Conservation (phyloP, 2,113 vertebrate genomes). For the Cynoglossus semilaevis region DNA sequence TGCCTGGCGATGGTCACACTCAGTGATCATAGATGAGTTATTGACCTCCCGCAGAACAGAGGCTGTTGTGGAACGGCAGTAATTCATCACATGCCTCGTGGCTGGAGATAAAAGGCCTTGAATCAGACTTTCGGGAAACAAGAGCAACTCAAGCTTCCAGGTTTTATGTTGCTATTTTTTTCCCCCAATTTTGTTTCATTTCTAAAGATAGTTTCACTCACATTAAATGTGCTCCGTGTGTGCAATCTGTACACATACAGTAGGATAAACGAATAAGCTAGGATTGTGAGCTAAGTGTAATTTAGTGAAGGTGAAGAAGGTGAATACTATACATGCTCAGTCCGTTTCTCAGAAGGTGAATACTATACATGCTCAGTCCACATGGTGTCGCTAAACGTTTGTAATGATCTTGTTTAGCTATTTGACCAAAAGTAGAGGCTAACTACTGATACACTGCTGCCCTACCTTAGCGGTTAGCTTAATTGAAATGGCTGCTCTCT, state of each 20-base stretch:
- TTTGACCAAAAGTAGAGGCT: no score
- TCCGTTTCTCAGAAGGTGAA: neutral
- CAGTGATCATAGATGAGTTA: slow-evolving; percentile 73
- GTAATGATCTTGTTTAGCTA: no score
- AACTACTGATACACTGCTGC: no score
- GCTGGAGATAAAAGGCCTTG: slow-evolving; percentile 51
- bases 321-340: neutral
- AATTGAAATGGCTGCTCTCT: no score
- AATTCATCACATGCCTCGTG: slow-evolving; percentile 67
- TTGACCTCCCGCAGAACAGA: slow-evolving; percentile 68
- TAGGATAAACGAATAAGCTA: neutral
- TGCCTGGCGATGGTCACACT: slow-evolving; percentile 64
- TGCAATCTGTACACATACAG: neutral
- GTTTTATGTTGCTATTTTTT: neutral
- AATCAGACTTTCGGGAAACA: slow-evolving; percentile 38
- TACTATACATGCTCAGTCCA: neutral
- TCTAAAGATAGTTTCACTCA: neutral
- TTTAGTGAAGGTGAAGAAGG: neutral
- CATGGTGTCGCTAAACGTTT: slow-evolving; percentile 8
- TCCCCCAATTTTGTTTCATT: neutral
- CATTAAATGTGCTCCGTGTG: neutral
- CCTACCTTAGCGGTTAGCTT: no score
- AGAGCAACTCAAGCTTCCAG: slow-evolving; percentile 24
- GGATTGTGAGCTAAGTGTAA: neutral
- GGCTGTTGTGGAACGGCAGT: slow-evolving; percentile 55